A percentile compares a stretch with the other conserved stretches of the same genome.
These are phyloP conservation scores for Bellardia bayeri DNA, from an alignment of 2,888 invertebrate species.

Conservation along the genomic window DNA sequence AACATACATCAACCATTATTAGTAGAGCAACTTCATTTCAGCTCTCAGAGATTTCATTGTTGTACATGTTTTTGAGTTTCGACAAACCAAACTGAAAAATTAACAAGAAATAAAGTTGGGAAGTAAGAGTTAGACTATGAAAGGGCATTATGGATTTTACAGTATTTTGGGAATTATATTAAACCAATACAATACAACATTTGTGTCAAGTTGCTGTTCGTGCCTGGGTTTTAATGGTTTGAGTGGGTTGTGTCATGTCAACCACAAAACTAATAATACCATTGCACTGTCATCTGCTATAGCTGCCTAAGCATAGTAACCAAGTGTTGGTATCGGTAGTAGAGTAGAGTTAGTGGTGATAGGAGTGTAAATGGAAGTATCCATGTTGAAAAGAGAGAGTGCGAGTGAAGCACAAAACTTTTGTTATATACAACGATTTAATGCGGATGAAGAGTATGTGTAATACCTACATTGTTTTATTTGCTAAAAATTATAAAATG, in stretches of 20 bases:
- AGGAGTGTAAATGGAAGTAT: not conserved
- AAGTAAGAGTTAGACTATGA: constrained; percentile 1
- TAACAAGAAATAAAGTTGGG: not conserved
- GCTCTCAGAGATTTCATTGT: constrained; percentile 39
- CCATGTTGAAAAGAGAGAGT: constrained; percentile 18
- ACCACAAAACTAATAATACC: constrained; percentile 48
- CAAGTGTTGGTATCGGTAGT: not conserved
- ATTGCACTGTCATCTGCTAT: constrained; percentile 35
- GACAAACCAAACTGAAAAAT: not conserved
- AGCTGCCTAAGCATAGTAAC: not conserved
- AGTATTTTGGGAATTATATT: constrained; percentile 55
- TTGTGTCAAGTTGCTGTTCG: constrained; percentile 29
- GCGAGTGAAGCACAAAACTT: constrained; percentile 45
- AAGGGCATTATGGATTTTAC: constrained; percentile 52
- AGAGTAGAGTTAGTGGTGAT: constrained; percentile 7
- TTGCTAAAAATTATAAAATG: constrained; percentile 30
- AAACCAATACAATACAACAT: constrained; percentile 61
- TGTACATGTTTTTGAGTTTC: not conserved
- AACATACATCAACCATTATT: constrained; percentile 19
- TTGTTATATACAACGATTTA: constrained; percentile 62
- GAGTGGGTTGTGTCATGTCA: constrained; percentile 70
- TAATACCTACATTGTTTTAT: constrained; percentile 32
- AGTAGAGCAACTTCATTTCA: not conserved
- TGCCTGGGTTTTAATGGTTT: constrained; percentile 34
- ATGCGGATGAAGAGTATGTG: constrained; percentile 67